Base-by-base conservation (phyloP, 1,140 invertebrate species). In the Neelides sp. region DNA sequence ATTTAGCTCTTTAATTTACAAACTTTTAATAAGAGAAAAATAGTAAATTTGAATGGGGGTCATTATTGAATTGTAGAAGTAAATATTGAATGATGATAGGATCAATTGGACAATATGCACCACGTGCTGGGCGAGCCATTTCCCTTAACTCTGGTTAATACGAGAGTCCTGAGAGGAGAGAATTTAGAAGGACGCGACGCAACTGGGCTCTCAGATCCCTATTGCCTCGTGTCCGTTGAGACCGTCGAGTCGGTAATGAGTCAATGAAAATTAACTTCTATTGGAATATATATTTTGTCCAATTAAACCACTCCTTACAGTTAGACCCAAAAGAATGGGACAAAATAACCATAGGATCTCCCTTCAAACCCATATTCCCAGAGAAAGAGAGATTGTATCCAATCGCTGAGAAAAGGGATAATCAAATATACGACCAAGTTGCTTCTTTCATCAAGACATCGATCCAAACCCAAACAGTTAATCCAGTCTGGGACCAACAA, bases 161-260 rank as follows among this genome's bases (percentile, higher is more conserved):
- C 32, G 3, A 54, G 48, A 34, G 39, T 58, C 3, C 19, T 26
- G 22, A 13, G 42, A 19, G 57, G 32, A n/a, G 34, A 27, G 4
- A 40, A 36, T 12, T 26, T 58, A 8, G 20, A 50, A 27, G 27
- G 40, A 2, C 45, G 42, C 20, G 28, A 51, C 12, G 0, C 12
- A 13, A 45, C 39, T 22, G 30, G 30, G 5, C 17, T 50, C 1
- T 17, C 50, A 1, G 42, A 52, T 50, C 27, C 57, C 15, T 58
- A 58, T 40, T 58, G 57, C 27, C 13, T 58, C 20, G 49, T 58
- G n/a, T 39, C 52, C 17, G 26, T 58, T 20, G 57, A 58, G 48
- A 45, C 57, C 0, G 46, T 45, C n/a, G 28, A 52, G n/a, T 52
- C 57, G 35, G 32, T 39, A 36, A 10, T 8, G 43, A 55, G 19